Conservation (phyloP, 2,797 vertebrate genomes). For the Poecilia wingei region DNA sequence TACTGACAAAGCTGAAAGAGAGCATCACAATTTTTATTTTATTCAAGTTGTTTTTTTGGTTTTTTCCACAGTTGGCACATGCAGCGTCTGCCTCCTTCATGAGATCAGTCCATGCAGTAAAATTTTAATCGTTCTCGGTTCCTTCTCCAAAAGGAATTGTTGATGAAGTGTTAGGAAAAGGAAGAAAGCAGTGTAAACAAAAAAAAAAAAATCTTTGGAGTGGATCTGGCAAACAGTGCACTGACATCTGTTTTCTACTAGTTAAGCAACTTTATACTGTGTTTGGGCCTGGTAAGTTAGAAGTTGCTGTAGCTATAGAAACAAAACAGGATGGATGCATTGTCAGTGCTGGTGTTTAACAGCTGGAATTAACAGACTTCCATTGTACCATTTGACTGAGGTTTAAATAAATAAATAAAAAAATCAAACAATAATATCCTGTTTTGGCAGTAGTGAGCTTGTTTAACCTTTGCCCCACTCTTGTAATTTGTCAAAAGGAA, state of each 20-base stretch:
- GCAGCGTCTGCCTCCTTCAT: constrained; percentile 50
- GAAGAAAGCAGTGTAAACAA: constrained; percentile 57
- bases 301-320: constrained; percentile 76
- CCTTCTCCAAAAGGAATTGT: constrained; percentile 40
- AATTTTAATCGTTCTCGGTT: constrained; percentile 44
- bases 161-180: constrained; percentile 70
- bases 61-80: constrained; percentile 19
- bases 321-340: constrained; percentile 79
- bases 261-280: constrained; percentile 67
- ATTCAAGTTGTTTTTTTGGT: background rate
- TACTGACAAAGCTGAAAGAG: constrained; percentile 60
- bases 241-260: constrained; percentile 73
- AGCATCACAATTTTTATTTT: constrained; percentile 40
- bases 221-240: constrained; percentile 52
- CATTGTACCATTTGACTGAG: constrained; percentile 65
- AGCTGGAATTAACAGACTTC: constrained; percentile 61
- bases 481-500: constrained; percentile 71
- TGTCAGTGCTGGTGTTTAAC: constrained; percentile 53
- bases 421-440: constrained; percentile 70
- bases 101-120: constrained; percentile 60
- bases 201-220: constrained; percentile 59
- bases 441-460: constrained; percentile 72
- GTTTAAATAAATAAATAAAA: constrained; percentile 47
- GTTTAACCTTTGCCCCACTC: constrained; percentile 74
- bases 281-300: constrained; percentile 56